Base-by-base conservation (phyloP, 1,140 invertebrate genomes). In the Oreohelix idahoensis region DNA sequence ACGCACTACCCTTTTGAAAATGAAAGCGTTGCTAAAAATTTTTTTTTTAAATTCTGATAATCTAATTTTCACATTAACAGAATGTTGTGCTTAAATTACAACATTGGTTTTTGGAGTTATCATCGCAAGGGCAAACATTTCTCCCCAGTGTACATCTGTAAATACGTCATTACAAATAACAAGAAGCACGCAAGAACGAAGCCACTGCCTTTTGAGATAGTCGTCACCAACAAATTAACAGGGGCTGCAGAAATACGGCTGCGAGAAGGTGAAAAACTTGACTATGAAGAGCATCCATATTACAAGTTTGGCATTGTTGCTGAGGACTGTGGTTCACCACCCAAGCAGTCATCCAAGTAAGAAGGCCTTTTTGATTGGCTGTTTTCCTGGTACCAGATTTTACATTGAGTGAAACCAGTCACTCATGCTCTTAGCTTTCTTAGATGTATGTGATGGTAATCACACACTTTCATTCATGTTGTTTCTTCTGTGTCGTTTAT, bases 291-390 rank as follows among this genome's bases (percentile, higher is more conserved):
- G 92, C 94, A 97, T 70, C 96, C 96, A 84, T 96, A 96, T 90
- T 99, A 98, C 94, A 97, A 97, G 93, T 98, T 99, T 92, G 96
- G 97, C 92, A 97, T 98, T 90, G 96, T 96, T 45, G 97, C 97
- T 35, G 95, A 98, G 63, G 96, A 96, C 84, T 98, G 97, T 92
- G 95, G 92, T 96, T 96, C 86, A 95, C 95, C 86, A 95, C 96
- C 89, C 96, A 96, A 74, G 95, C 96, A 87, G 36, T 91, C 89
- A 73, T 87, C 88, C 51, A 89, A 84, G 90, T 91, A 84, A 84
- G 86, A 84, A 5, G 66, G 13, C 36, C 39, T 29, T 58, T n/a
- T n/a, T n/a, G n/a, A n/a, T n/a, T n/a, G n/a, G n/a, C n/a, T n/a
- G n/a, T n/a, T n/a, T n/a, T n/a, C n/a, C n/a, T n/a, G n/a, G n/a